phyloP scores from a whole-genome alignment of 2,888 invertebrate genomes.

The Aquatica leii region DNA sequence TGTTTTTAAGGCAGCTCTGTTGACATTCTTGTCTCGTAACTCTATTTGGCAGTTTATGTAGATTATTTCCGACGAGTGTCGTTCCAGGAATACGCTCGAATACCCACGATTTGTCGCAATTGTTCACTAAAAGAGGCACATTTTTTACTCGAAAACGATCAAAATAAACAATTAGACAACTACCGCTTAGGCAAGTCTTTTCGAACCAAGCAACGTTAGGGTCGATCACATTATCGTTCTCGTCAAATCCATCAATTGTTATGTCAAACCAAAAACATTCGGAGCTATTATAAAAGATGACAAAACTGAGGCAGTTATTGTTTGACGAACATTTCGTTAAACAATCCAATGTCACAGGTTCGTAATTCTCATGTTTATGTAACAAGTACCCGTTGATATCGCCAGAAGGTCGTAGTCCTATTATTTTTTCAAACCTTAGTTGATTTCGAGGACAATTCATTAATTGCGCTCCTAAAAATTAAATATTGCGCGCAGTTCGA shows the following conservation, averaged over 20 bases:
- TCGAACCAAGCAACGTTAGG: conserved; percentile 71
- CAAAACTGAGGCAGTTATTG: conserved; percentile 55
- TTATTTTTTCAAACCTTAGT: conserved; percentile 57
- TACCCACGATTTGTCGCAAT: conserved; percentile 68
- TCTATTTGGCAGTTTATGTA: conserved; percentile 67
- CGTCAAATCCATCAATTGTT: conserved; percentile 14
- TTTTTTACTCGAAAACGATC: conserved; percentile 8
- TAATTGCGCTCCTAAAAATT: conserved; percentile 25
- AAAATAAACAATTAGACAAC: no score
- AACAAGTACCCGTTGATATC: conserved; percentile 32
- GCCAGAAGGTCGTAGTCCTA: conserved; percentile 54
- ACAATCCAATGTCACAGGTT: conserved; percentile 56
- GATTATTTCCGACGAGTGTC: conserved; percentile 73
- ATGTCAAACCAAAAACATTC: conserved; percentile 55
- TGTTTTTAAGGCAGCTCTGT: conserved; percentile 66
- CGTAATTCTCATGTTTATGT: conserved; percentile 31
- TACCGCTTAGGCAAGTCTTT: conserved; percentile 70
- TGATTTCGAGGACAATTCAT: conserved; percentile 51
- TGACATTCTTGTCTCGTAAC: conserved; percentile 75
- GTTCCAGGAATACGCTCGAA: conserved; percentile 80
- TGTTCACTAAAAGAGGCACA: conserved; percentile 1
- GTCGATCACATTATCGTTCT: conserved; percentile 56
- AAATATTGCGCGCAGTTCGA: not conserved
- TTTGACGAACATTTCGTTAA: conserved; percentile 51
- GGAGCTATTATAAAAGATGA: conserved; percentile 54